Percentiles rank a stretch among this genome's conserved stretches.
Evolutionary conservation across 2,113 vertebrate genomes (phyloP).

Genomic region (Sus scrofa): T2T-Sscrofa CM000814.6:1806001-1806500

Average conservation of each 20-base stretch:
- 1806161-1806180: too few species aligned
- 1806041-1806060: slow-evolving; percentile 95
- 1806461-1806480: not conserved
- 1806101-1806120: fast-evolving
- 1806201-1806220: fast-evolving
- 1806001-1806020: slow-evolving; percentile 93
- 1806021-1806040: slow-evolving; percentile 94
- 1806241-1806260: too few species aligned
- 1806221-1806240: fast-evolving
- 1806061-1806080: slow-evolving; percentile 91
- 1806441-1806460: not conserved
- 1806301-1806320: too few species aligned
- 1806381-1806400: fast-evolving
- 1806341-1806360: too few species aligned
- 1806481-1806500: not conserved
- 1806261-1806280: fast-evolving
- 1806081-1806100: not conserved
- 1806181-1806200: fast-evolving
- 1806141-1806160: fast-evolving
- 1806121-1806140: not conserved
- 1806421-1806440: not conserved
- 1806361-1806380: not conserved
- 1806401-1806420: not conserved
- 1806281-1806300: too few species aligned
- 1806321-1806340: fast-evolving